These are phyloP conservation scores for Dioctria linearis DNA, from an alignment of 2,888 invertebrate species.

Conservation along the genomic window DNA sequence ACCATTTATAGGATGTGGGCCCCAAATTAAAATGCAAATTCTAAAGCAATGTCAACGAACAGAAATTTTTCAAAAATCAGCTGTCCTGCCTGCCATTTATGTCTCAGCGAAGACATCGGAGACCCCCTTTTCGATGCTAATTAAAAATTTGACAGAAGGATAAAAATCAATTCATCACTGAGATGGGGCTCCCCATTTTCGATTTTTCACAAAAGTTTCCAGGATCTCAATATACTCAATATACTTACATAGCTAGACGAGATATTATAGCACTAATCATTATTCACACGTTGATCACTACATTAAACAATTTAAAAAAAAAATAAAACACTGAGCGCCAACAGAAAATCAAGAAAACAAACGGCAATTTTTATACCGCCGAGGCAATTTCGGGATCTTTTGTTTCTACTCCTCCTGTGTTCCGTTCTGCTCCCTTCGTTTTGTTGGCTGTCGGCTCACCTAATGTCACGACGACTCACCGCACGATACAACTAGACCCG, in stretches of 20 bases:
- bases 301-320: slow-evolving; percentile 1
- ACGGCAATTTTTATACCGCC: neutral
- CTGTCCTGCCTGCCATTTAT: neutral
- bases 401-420: neutral
- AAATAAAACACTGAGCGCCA: slow-evolving; percentile 1
- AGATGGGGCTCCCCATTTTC: slow-evolving; percentile 24
- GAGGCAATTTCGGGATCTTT: neutral
- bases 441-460: neutral
- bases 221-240: too few species aligned
- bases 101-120: neutral
- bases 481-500: too few species aligned
- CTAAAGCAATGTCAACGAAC: neutral
- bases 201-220: slow-evolving; percentile 16
- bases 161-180: slow-evolving; percentile 39
- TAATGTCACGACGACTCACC: too few species aligned
- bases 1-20: neutral
- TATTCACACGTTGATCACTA: slow-evolving; percentile 48
- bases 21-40: slow-evolving; percentile 2
- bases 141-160: slow-evolving; percentile 32
- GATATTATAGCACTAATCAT: slow-evolving; percentile 70
- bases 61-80: slow-evolving; percentile 16
- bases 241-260: slow-evolving; percentile 69
- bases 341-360: slow-evolving; percentile 10
- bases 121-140: neutral
- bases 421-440: neutral